Evolutionary conservation across 2,113 vertebrate genomes (phyloP).

Genomic region (Himantopus leucocephalus): DNA sequence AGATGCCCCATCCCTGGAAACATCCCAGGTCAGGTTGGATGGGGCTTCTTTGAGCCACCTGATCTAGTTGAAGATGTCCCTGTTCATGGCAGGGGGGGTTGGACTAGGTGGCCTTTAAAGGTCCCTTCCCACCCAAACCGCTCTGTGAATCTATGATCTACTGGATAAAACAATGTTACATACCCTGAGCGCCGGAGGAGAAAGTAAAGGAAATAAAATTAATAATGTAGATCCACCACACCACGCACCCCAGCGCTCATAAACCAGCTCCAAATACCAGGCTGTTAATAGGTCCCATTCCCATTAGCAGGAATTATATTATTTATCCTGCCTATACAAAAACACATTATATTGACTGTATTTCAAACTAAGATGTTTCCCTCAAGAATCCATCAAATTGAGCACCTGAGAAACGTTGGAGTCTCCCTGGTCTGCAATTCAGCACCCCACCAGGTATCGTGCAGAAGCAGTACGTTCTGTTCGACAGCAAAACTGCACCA

Average conservation of each 20-base stretch:
- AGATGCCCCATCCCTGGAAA: no score
- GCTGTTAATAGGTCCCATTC: background rate
- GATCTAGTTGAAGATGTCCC: background rate
- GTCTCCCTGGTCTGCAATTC: background rate
- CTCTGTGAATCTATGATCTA: background rate
- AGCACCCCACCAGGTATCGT: rapidly evolving
- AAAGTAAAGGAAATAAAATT: background rate
- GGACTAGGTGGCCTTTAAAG: background rate
- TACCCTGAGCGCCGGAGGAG: background rate
- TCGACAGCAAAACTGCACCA: background rate
- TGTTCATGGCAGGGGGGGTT: no score
- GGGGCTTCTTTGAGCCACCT: background rate
- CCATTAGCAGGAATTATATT: background rate
- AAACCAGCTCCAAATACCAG: background rate
- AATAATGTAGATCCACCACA: background rate
- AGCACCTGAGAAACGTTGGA: background rate
- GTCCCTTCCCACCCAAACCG: background rate
- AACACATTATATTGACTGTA: background rate
- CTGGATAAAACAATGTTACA: no score
- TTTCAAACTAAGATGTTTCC: background rate
- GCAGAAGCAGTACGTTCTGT: background rate
- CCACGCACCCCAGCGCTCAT: background rate
- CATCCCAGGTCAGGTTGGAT: background rate
- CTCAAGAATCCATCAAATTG: background rate
- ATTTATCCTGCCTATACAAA: background rate